These are phyloP conservation scores for Drosophila pachea DNA, from an alignment of 1,140 invertebrate species.

Conservation along the genomic window DNA sequence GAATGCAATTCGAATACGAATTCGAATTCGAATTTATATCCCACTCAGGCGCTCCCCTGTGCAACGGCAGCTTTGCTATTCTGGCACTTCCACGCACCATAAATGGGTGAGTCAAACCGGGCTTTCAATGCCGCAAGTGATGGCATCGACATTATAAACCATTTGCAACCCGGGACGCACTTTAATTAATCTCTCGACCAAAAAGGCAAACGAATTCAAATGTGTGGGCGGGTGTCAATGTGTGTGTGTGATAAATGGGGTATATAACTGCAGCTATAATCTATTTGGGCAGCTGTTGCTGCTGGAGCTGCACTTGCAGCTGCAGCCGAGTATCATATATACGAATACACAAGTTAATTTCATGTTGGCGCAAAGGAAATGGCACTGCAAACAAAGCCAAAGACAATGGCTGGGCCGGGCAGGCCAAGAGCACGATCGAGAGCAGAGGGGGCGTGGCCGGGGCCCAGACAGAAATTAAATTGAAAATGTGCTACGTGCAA, in stretches of 20 bases:
- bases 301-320: constrained; percentile 6
- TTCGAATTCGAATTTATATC: too few species aligned
- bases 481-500: constrained; percentile 66
- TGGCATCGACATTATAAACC: constrained; percentile 53
- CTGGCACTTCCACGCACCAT: constrained; percentile 2
- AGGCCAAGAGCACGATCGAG: too few species aligned
- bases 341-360: constrained; percentile 59
- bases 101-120: constrained; percentile 34
- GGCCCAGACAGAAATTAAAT: constrained; percentile 73
- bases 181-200: constrained; percentile 67
- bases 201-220: constrained; percentile 36
- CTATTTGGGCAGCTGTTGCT: constrained; percentile 40
- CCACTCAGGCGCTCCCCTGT: too few species aligned
- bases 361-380: constrained; percentile 65
- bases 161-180: constrained; percentile 54
- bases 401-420: constrained; percentile 55
- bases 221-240: neutral
- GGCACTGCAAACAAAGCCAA: constrained; percentile 71
- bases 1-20: too few species aligned
- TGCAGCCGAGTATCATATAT: constrained; percentile 20
- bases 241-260: neutral
- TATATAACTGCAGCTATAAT: constrained; percentile 54
- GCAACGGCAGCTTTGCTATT: too few species aligned
- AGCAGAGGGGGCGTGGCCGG: neutral
- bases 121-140: constrained; percentile 20